Percentiles rank a stretch among this genome's conserved stretches.
These are phyloP conservation scores for Semnornis frantzii DNA, from an alignment of 2,113 vertebrate species.

Conservation along the genomic window DNA sequence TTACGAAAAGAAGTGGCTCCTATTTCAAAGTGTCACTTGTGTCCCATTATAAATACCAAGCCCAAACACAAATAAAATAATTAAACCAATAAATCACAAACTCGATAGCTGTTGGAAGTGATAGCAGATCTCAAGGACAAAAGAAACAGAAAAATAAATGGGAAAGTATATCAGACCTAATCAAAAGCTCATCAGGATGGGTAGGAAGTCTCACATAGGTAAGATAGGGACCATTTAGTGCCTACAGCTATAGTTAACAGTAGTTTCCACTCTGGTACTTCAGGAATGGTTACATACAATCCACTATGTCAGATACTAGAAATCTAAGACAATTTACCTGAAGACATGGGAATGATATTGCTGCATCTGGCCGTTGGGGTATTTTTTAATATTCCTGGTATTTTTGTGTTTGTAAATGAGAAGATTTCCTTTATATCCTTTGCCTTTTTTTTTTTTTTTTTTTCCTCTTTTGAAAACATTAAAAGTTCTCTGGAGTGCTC, in stretches of 20 bases:
- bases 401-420: not conserved
- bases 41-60: not conserved
- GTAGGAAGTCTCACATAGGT: not conserved
- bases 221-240: not conserved
- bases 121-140: not conserved
- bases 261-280: not conserved
- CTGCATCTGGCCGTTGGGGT: not conserved
- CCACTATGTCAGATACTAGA: not conserved
- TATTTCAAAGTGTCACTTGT: not conserved
- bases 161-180: not conserved
- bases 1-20: not conserved
- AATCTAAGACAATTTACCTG: not conserved
- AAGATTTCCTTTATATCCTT: not conserved
- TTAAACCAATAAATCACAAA: constrained; percentile 15
- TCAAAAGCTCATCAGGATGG: not conserved
- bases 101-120: not conserved
- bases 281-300: not conserved
- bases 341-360: not conserved
- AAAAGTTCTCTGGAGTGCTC: not conserved
- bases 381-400: not conserved
- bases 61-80: not conserved
- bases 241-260: not conserved
- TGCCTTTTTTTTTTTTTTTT: not conserved
- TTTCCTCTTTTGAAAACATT: not conserved
- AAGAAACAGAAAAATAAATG: not conserved